Base-by-base conservation (phyloP, 1,140 invertebrate species). In the Panonychus citri region DNA sequence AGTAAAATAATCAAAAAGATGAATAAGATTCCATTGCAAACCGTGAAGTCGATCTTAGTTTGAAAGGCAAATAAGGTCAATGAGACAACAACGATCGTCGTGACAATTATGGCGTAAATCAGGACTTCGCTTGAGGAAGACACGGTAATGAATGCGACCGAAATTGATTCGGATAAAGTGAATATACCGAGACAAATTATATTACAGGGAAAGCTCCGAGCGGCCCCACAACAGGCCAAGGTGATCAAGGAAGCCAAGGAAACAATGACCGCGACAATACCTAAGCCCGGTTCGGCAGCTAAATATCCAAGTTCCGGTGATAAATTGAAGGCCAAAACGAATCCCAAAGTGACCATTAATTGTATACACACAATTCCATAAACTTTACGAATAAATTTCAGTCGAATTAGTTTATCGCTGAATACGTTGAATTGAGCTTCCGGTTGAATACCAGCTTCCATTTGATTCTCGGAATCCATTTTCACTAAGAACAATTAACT, bases 11-110 rank as follows among this genome's bases (percentile, higher is more conserved):
- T 72, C 5, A 81, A 62, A 24, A 75, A 75, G 2, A 86, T 80
- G 43, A 94, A 78, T 12, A 94, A 69, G 15, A 80, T 69, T 1
- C 83, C 83, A 39, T 46, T 40, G 42, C 7, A 65, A 64, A 54
- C n/a, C 0, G 89, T 95, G 69, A 95, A 94, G 70, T 95, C 90
- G 64, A 63, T 67, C 67, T 87, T 90, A 2, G 88, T 93, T 71
- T 94, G 89, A 68, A 91, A 81, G n/a, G 89, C 85, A 19, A 58
- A 60, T 12, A 37, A 13, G n/a, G 59, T 61, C 50, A 60, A 21
- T n/a, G 15, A 27, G 3, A 56, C 37, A 24, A 46, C 34, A 19
- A 40, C 77, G 0, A 77, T 80, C 2, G 81, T 75, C 26, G 82
- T 85, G 51, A 90, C 79, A 12, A 81, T 82, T 24, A 82, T 79